Evolutionary conservation across 2,113 vertebrate genomes (phyloP), one percentile per base, ranked within the genome.

Genomic region (Odocoileus hemionus): DNA sequence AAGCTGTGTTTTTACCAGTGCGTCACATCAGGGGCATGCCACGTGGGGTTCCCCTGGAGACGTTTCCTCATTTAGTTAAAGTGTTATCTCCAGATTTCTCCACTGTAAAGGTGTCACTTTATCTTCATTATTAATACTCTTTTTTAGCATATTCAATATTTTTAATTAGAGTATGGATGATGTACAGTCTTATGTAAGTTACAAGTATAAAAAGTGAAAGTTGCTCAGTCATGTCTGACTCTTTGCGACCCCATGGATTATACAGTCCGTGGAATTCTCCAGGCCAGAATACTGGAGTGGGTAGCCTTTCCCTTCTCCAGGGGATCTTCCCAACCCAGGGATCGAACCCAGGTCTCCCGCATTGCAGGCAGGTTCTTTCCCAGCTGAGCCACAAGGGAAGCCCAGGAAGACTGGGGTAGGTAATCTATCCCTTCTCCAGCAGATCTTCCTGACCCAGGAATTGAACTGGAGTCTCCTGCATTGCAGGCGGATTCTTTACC

Each of bases 191-290:
- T 50, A 33, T 50, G 28, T 50, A 47, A 30, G 28, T 79, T 50
- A 30, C 43, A 79, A 26, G 39, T 9, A 28, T 45, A 67, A 36
- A 67, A 67, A n/a, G 4, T n/a, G 16, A 67, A 67, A 36, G 16
- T 0, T 9, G 3, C 16, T n/a, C 33, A 67, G 64, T n/a, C 2
- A 0, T 2, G 17, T 36, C 64, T 8, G 5, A 2, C 33, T 36
- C 8, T 67, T 67, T 67, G 64, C 0, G 0, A 36, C 64, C 17
- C 33, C 33, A 21, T 67, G 33, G 64, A 36, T 33, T 67, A 11
- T 21, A 36, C 0, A 67, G 33, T 21, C 64, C 7, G 5, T n/a
- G 7, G 8, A 0, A n/a, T 19, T 67, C 1, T 67, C 64, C 33
- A 36, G 16, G 8, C 17, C 33, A 21, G 7, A n/a, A 36, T 36